These are phyloP conservation scores for Nyctibius bracteatus DNA, from an alignment of 2,113 vertebrate genomes.

Conservation along the genomic window DNA sequence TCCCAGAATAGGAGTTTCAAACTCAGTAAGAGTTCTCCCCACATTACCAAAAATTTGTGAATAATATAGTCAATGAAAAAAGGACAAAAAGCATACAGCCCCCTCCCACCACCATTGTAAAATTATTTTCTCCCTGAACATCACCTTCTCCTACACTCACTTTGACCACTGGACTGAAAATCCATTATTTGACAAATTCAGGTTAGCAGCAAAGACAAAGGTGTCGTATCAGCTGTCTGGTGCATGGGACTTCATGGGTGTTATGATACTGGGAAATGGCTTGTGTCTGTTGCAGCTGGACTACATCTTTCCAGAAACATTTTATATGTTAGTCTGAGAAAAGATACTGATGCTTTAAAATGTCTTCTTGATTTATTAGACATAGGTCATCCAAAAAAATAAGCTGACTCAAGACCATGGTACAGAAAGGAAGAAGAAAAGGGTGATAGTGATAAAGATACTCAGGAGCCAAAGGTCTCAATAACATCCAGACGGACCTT, in stretches of 20 bases:
- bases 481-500: neutral
- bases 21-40: neutral
- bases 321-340: neutral
- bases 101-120: neutral
- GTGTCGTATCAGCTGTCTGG: accelerated
- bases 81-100: neutral
- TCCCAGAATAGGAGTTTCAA: neutral
- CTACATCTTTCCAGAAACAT: neutral
- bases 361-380: neutral
- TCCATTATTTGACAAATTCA: neutral
- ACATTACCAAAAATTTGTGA: neutral
- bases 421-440: neutral
- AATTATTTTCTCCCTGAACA: neutral
- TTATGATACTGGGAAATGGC: neutral
- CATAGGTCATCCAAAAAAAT: neutral
- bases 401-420: neutral
- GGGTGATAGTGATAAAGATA: neutral
- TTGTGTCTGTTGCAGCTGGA: neutral
- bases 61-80: neutral
- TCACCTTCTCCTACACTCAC: neutral
- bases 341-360: neutral
- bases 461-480: neutral
- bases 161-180: neutral
- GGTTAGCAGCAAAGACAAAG: neutral
- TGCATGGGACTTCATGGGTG: neutral